A percentile compares a stretch with the other conserved stretches of the same genome.
Conservation (phyloP, 35 echinoderm and acorn worm species). For the Apostichopus californicus region DNA sequence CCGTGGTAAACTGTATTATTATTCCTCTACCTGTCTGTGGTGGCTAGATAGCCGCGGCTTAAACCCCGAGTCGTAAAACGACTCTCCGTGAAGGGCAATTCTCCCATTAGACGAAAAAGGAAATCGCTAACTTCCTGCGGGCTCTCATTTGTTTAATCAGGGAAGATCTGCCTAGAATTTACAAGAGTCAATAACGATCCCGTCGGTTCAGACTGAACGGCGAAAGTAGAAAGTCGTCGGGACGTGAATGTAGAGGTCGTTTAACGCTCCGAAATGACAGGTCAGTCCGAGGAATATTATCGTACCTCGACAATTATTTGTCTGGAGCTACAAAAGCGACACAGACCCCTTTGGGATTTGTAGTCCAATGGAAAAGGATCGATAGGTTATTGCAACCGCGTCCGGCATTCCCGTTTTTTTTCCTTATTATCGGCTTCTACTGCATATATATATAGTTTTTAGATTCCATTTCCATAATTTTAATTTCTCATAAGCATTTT, state of each 20-base stretch:
- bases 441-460: no score
- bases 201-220: not conserved
- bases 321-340: no score
- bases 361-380: not conserved
- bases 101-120: not conserved
- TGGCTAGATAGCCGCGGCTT: not conserved
- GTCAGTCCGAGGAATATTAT: not conserved
- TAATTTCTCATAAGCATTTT: no score
- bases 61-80: not conserved
- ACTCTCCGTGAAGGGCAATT: not conserved
- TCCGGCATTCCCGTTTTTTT: no score
- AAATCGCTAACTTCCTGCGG: not conserved
- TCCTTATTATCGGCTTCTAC: no score
- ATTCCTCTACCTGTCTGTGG: not conserved
- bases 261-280: not conserved
- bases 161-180: not conserved
- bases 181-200: slow-evolving; percentile 15
- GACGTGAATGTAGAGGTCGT: not conserved
- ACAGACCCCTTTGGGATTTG: no score
- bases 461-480: no score
- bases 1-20: not conserved
- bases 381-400: not conserved
- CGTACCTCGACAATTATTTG: not conserved
- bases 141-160: slow-evolving; percentile 16
- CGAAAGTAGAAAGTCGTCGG: not conserved